Percentiles rank a stretch among this genome's conserved stretches.
phyloP scores from a whole-genome alignment of 2,797 vertebrate species.

The Gymnoscopelus microlampas region DNA sequence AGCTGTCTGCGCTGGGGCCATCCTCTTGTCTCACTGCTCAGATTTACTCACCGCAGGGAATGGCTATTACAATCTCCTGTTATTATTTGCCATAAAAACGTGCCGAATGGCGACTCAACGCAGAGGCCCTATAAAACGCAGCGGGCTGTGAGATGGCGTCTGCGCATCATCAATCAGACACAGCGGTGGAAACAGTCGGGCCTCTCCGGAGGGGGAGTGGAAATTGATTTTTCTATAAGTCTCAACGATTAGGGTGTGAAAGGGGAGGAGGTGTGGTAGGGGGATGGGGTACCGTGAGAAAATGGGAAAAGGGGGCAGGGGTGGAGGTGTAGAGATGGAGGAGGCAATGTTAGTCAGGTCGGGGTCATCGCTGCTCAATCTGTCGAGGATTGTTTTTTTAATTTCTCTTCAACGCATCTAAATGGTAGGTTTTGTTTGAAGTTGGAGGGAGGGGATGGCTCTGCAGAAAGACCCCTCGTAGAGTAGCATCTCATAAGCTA shows the following conservation, averaged over 20 bases:
- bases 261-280: slow-evolving; percentile 20
- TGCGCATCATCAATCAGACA: slow-evolving; percentile 78
- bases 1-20: slow-evolving; percentile 59
- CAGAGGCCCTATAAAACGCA: slow-evolving; percentile 75
- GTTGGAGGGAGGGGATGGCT: too few species aligned
- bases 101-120: slow-evolving; percentile 68
- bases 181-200: slow-evolving; percentile 67
- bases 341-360: slow-evolving; percentile 32
- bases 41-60: slow-evolving; percentile 73
- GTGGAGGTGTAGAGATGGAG: too few species aligned
- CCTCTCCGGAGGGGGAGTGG: slow-evolving; percentile 64
- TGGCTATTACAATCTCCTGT: slow-evolving; percentile 76
- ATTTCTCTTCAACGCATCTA: too few species aligned
- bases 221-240: slow-evolving; percentile 80
- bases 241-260: slow-evolving; percentile 76
- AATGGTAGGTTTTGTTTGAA: too few species aligned
- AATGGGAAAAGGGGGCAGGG: slow-evolving; percentile 8
- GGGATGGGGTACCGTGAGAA: slow-evolving; percentile 13
- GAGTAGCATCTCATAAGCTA: too few species aligned
- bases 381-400: too few species aligned
- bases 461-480: too few species aligned
- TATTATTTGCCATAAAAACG: slow-evolving; percentile 82
- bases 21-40: slow-evolving; percentile 65
- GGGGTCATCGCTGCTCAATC: too few species aligned
- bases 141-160: slow-evolving; percentile 74